Evolutionary conservation across 2,888 invertebrate genomes (phyloP).

Genomic region (Leptopilina myrica): DNA sequence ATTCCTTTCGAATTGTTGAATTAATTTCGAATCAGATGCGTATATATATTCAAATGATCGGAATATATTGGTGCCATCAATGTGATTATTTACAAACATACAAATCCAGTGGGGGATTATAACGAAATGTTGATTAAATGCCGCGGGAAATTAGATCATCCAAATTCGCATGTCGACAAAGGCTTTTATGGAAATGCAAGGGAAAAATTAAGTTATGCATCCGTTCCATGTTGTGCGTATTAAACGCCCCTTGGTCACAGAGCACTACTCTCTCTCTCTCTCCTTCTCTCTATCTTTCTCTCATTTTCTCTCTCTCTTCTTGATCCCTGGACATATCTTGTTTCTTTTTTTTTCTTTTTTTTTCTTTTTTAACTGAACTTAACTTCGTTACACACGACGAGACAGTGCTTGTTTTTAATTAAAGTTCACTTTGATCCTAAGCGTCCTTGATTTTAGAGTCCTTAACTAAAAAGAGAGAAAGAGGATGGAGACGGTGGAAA

Average conservation of each 20-base stretch:
- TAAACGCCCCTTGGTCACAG: slow-evolving; percentile 38
- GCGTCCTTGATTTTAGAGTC: slow-evolving; percentile 18
- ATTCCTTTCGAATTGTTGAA: not conserved
- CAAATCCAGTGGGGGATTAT: slow-evolving; percentile 31
- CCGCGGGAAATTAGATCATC: slow-evolving; percentile 35
- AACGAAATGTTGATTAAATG: slow-evolving; percentile 40
- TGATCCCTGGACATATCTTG: slow-evolving; percentile 36
- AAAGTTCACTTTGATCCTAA: slow-evolving; percentile 39
- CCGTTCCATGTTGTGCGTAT: slow-evolving; percentile 20
- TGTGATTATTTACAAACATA: slow-evolving; percentile 33
- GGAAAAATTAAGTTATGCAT: slow-evolving; percentile 40
- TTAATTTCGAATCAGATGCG: slow-evolving; percentile 6
- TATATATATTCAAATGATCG: slow-evolving; percentile 3
- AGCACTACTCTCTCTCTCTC: not conserved
- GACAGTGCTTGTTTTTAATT: slow-evolving; percentile 35
- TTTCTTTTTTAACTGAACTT: not conserved
- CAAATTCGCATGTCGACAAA: slow-evolving; percentile 41
- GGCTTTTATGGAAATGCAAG: slow-evolving; percentile 37
- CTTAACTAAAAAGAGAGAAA: slow-evolving; percentile 14
- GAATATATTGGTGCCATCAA: slow-evolving; percentile 5
- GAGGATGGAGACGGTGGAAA: too few species aligned
- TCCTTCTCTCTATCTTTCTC: not conserved
- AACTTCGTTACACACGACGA: slow-evolving; percentile 29
- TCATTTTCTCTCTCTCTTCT: not conserved
- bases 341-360: slow-evolving; percentile 17